These are phyloP conservation scores for Parauchenoglanis punctatus DNA, from an alignment of 2,797 vertebrate species.

Conservation along the genomic window DNA sequence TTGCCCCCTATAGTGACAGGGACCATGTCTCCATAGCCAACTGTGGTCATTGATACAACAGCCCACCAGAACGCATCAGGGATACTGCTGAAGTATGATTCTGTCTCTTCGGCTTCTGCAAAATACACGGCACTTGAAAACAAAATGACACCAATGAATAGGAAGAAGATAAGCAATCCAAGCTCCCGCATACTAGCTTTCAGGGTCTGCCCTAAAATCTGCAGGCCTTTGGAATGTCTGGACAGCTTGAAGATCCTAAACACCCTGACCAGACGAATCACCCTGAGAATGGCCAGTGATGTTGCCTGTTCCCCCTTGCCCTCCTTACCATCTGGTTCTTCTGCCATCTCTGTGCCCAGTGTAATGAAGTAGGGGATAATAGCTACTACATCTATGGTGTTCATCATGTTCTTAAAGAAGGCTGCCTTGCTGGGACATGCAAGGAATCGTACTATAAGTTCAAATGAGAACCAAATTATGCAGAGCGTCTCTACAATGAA, in stretches of 20 bases:
- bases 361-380: conserved; percentile 99
- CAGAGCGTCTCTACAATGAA: conserved; percentile 96
- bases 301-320: conserved; percentile 96
- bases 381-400: conserved; percentile 98
- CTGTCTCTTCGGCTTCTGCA: conserved; percentile 94
- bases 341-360: conserved; percentile 94
- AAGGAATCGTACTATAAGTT: conserved; percentile 95
- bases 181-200: conserved; percentile 99
- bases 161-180: conserved; percentile 97
- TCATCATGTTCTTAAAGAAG: conserved; percentile 99
- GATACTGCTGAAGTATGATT: conserved; percentile 92
- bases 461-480: conserved; percentile 99
- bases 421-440: conserved; percentile 97
- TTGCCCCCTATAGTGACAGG: conserved; percentile 99
- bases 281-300: conserved; percentile 97
- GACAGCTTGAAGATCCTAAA: conserved; percentile 99
- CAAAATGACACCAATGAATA: conserved; percentile 99
- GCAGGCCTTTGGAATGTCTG: conserved; percentile 97
- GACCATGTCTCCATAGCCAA: conserved; percentile 99
- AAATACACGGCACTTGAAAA: conserved; percentile 99
- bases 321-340: conserved; percentile 82
- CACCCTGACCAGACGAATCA: conserved; percentile 98
- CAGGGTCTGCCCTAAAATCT: conserved; percentile 98
- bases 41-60: conserved; percentile 99
- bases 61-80: conserved; percentile 99